Evolutionary conservation across 2,797 vertebrate species (phyloP), one percentile per base, ranked within the genome.

Genomic region (Sebastes trivittatus): DNA sequence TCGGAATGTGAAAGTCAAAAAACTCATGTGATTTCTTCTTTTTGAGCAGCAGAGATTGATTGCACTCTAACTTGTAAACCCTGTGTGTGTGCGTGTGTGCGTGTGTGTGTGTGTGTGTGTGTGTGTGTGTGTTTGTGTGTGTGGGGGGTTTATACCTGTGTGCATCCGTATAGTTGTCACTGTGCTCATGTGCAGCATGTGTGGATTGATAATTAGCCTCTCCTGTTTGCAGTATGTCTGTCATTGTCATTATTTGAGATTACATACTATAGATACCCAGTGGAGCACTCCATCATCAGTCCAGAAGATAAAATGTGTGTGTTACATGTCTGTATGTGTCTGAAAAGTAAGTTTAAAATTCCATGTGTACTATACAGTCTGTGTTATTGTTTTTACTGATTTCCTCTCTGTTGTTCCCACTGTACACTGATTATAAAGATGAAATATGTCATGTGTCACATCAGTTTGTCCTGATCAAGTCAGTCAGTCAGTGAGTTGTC

Each of bases 401-500:
- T 72, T 9, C 38, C 32, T 75, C 32, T 29, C 29, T 38, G 64
- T 58, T 62, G 20, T 65, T 56, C 13, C 20, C 46, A 32, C 10
- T 71, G 18, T 69, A 72, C n/a, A 16, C 30, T 49, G 36, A 59
- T 32, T 55, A 46, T 63, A 11, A 83, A 38, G 20, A 83, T 77
- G 18, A 84, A 69, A 38, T 82, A 34, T 83, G 56, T 80, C 25
- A 77, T 76, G 18, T 88, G 85, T 85, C 71, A 11, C 75, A 59
- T 82, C 80, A 70, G 83, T 88, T 78, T 82, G 79, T 87, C 59
- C 83, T 83, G 77, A 87, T 84, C 60, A 72, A 84, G 81, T 89
- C 83, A 87, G 89, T 93, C 87, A 93, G 89, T 95, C 90, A 95
- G 91, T 94, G 87, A 94, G 92, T 88, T 91, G 89, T 93, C 89